These are phyloP conservation scores for Eupithecia inturbata DNA, from an alignment of 2,888 invertebrate genomes.

Conservation along the genomic window DNA sequence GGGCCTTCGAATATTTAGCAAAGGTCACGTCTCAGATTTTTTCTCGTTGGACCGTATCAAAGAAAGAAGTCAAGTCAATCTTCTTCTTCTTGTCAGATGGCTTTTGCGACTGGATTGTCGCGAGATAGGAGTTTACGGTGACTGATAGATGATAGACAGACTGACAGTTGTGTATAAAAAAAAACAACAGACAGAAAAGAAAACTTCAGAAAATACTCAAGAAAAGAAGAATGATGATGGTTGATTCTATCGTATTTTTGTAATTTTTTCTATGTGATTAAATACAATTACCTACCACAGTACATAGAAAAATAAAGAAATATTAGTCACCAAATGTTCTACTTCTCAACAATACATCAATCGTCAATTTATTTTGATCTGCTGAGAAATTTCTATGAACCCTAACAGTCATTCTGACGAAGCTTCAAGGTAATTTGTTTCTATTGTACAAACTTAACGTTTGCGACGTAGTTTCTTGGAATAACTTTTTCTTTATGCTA, in stretches of 20 bases:
- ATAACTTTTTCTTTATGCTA: background rate
- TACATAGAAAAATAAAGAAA: background rate
- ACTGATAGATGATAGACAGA: too few relatives aligned
- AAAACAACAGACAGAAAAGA: conserved; percentile 49
- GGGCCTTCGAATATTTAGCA: too few relatives aligned
- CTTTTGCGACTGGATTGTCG: too few relatives aligned
- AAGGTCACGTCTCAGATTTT: too few relatives aligned
- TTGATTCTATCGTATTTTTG: conserved; percentile 61
- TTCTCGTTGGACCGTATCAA: too few relatives aligned
- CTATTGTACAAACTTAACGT: conserved; percentile 24
- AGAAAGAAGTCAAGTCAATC: too few relatives aligned
- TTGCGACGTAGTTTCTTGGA: conserved; percentile 21
- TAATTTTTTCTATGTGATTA: conserved; percentile 47
- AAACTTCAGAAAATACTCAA: too few relatives aligned
- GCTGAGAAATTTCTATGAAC: conserved; percentile 81
- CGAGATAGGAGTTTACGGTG: too few relatives aligned
- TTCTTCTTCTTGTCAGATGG: too few relatives aligned
- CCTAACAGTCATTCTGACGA: conserved; percentile 83
- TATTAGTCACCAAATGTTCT: conserved; percentile 54
- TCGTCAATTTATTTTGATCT: conserved; percentile 64
- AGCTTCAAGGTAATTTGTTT: conserved; percentile 81
- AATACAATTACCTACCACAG: background rate
- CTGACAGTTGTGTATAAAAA: conserved; percentile 48
- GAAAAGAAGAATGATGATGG: conserved; percentile 9
- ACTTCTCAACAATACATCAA: conserved; percentile 53